These are phyloP conservation scores for Ostrea edulis DNA, from an alignment of 1,140 invertebrate genomes.

Conservation along the genomic window DNA sequence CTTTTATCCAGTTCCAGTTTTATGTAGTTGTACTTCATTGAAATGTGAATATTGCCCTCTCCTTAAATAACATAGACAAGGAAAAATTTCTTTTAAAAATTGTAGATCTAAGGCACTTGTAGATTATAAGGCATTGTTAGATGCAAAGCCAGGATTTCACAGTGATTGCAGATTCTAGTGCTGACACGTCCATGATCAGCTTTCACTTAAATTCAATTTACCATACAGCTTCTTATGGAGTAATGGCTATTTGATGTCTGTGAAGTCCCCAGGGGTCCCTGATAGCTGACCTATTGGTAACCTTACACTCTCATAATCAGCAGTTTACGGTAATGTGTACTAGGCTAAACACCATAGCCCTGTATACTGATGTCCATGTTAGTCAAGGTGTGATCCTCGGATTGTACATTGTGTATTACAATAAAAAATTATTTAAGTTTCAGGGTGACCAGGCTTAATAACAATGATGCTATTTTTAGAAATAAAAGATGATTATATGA, in stretches of 20 bases:
- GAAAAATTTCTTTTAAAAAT: not conserved
- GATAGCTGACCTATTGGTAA: conserved; percentile 28
- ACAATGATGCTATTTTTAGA: too few species aligned
- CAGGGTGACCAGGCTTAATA: too few species aligned
- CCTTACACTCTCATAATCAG: conserved; percentile 20
- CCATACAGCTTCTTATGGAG: conserved; percentile 24
- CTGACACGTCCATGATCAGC: conserved; percentile 29
- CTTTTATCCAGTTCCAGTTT: too few species aligned
- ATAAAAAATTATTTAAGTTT: too few species aligned
- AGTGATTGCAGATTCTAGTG: not conserved
- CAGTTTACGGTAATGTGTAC: conserved; percentile 5
- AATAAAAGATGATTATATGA: too few species aligned
- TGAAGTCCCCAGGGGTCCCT: conserved; percentile 9
- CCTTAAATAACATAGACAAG: too few species aligned
- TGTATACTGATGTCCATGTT: not conserved
- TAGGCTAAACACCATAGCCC: not conserved
- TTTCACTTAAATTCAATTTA: conserved; percentile 36
- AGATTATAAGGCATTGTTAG: not conserved
- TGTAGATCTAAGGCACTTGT: not conserved
- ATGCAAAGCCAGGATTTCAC: not conserved
- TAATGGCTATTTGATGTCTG: conserved; percentile 32
- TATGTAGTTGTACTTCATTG: too few species aligned
- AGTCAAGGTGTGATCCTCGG: not conserved
- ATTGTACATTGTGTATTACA: not conserved
- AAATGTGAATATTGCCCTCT: too few species aligned